phyloP scores from a whole-genome alignment of 2,113 vertebrate species.

The Megatriorchis doriae region DNA sequence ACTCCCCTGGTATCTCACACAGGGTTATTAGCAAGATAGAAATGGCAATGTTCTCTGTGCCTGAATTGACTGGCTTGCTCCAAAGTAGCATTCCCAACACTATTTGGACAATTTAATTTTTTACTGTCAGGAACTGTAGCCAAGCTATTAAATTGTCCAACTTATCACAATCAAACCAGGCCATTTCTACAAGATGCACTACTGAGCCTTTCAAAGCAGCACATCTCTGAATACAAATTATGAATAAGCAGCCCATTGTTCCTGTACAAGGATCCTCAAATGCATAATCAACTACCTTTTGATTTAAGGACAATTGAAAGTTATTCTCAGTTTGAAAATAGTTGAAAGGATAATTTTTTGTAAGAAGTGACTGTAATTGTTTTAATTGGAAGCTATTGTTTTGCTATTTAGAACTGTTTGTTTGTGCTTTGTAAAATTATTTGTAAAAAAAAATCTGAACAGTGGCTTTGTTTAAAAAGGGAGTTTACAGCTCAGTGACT shows the following conservation, averaged over 20 bases:
- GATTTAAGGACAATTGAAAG: conserved; percentile 33
- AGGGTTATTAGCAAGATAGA: not conserved
- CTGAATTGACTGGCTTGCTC: not conserved
- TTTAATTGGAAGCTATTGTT: not conserved
- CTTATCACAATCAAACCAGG: not conserved
- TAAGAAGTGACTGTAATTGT: conserved; percentile 8
- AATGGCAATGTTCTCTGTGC: not conserved
- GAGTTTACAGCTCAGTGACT: not conserved
- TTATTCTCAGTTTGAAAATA: not conserved
- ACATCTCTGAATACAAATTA: not conserved
- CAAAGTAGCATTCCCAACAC: not conserved
- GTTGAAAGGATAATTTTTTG: not conserved
- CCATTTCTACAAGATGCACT: not conserved
- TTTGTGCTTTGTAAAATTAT: not conserved
- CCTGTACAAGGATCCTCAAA: not conserved
- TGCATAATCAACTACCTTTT: conserved; percentile 14
- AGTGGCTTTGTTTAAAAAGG: not conserved
- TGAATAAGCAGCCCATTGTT: not conserved
- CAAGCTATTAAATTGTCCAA: not conserved
- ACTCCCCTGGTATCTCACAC: not conserved
- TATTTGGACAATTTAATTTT: not conserved
- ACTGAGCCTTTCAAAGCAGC: not conserved
- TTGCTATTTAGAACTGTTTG: not conserved
- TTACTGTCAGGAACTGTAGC: not conserved
- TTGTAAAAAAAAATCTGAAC: not conserved